Percentiles rank a stretch among this genome's conserved stretches.
phyloP scores from a whole-genome alignment of 2,797 vertebrate genomes.

The Cynopterus sphinx region DNA sequence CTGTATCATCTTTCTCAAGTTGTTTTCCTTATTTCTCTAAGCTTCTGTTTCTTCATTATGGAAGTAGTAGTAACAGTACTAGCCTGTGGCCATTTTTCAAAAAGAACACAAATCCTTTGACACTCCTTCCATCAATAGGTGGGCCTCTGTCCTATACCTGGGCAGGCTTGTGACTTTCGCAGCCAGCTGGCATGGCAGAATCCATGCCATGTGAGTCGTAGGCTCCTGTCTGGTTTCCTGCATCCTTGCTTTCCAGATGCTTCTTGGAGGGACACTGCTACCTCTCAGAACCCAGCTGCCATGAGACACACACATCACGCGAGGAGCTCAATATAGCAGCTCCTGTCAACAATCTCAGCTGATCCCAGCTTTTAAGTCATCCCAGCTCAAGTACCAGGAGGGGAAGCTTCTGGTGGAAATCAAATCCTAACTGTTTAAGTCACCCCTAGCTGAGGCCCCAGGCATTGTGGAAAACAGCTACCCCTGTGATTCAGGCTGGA shows the following conservation, averaged over 20 bases:
- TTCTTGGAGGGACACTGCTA: no score
- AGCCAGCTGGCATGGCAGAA: not conserved
- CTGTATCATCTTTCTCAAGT: not conserved
- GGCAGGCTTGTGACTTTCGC: not conserved
- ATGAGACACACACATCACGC: not conserved
- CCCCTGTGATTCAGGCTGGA: not conserved
- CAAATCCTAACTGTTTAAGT: not conserved
- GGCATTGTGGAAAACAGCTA: not conserved
- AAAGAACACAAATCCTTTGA: not conserved
- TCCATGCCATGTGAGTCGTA: not conserved
- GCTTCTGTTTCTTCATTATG: not conserved
- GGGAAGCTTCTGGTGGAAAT: not conserved
- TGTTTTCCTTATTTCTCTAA: not conserved
- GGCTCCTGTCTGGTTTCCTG: not conserved
- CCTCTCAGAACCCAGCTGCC: not conserved
- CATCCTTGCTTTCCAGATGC: not conserved
- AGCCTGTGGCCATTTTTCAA: not conserved
- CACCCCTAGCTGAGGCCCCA: not conserved
- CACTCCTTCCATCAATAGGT: not conserved
- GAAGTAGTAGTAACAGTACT: not conserved
- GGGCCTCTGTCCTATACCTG: not conserved
- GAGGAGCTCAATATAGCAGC: not conserved
- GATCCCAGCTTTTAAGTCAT: not conserved
- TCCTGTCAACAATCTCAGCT: not conserved
- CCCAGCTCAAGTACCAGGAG: not conserved